phyloP scores from a whole-genome alignment of 1,140 invertebrate genomes.

The Drosophila athabasca region DNA sequence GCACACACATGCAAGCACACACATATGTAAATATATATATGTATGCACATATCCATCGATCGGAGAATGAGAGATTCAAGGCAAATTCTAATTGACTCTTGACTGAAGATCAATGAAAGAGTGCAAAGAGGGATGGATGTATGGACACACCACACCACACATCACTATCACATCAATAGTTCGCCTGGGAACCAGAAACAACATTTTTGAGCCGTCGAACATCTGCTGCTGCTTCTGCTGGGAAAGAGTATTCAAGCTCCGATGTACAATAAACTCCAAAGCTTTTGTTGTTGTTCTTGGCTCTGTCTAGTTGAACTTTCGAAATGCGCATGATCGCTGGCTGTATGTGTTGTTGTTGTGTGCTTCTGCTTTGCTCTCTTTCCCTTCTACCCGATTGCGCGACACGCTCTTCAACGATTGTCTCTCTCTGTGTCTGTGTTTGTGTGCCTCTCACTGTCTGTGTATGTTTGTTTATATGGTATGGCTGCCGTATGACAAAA shows the following conservation, averaged over 20 bases:
- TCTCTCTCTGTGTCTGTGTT: constrained; percentile 24
- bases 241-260: too few species aligned
- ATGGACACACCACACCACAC: too few species aligned
- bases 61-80: constrained; percentile 35
- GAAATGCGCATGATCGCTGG: constrained; percentile 65
- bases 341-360: constrained; percentile 1
- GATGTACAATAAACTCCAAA: too few species aligned
- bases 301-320: constrained; percentile 65
- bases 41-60: constrained; percentile 27
- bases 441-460: constrained; percentile 36
- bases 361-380: constrained; percentile 7
- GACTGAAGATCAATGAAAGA: constrained; percentile 35
- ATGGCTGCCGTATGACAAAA: constrained; percentile 52
- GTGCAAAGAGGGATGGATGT: too few species aligned
- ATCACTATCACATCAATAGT: too few species aligned
- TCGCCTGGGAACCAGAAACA: too few species aligned
- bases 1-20: constrained; percentile 36
- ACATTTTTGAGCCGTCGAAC: too few species aligned
- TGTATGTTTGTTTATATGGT: constrained; percentile 68
- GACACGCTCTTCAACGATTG: too few species aligned
- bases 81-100: constrained; percentile 50
- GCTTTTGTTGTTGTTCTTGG: constrained; percentile 27
- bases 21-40: constrained; percentile 26
- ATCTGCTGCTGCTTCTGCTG: too few species aligned
- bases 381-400: background rate